Percentiles rank a stretch among this genome's conserved stretches.
Conservation (phyloP, 92 coral and sea anemone genomes). For the Metridium senile region DNA sequence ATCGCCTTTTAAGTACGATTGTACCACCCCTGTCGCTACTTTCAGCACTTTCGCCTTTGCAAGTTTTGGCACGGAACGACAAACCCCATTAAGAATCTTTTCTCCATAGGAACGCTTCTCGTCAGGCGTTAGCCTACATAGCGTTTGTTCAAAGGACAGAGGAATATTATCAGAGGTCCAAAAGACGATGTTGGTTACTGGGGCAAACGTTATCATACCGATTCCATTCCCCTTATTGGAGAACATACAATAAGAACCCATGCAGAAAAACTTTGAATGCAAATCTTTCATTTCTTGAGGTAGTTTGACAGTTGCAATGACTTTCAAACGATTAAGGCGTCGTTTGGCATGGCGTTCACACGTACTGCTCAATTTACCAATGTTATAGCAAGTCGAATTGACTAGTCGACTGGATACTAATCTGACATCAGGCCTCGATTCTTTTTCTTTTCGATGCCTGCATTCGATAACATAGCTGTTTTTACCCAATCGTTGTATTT, state of each 20-base stretch:
- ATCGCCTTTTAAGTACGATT: background rate
- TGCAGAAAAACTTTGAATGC: conserved; percentile 77
- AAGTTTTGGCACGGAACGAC: conserved; percentile 57
- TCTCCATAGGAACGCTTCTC: conserved; percentile 48
- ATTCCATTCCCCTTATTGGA: conserved; percentile 63
- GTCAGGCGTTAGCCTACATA: conserved; percentile 19
- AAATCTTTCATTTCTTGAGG: conserved; percentile 37
- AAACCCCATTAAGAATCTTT: conserved; percentile 50
- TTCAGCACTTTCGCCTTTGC: conserved; percentile 43
- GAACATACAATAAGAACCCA: conserved; percentile 62
- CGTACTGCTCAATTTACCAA: conserved; percentile 48
- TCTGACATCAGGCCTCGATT: too few relatives aligned
- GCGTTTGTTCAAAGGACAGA: conserved; percentile 22
- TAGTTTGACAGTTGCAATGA: conserved; percentile 47
- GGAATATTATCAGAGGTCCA: conserved; percentile 35
- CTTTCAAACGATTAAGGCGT: conserved; percentile 60
- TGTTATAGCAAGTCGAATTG: conserved; percentile 67
- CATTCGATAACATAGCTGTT: background rate
- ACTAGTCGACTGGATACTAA: conserved; percentile 20
- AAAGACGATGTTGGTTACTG: conserved; percentile 58
- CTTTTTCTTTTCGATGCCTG: background rate
- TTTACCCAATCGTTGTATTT: background rate
- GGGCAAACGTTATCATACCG: conserved; percentile 69
- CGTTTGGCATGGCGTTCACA: conserved; percentile 30
- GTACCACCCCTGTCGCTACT: conserved; percentile 40